Conservation (phyloP, 1,140 invertebrate species). For the Scylla paramamosain region DNA sequence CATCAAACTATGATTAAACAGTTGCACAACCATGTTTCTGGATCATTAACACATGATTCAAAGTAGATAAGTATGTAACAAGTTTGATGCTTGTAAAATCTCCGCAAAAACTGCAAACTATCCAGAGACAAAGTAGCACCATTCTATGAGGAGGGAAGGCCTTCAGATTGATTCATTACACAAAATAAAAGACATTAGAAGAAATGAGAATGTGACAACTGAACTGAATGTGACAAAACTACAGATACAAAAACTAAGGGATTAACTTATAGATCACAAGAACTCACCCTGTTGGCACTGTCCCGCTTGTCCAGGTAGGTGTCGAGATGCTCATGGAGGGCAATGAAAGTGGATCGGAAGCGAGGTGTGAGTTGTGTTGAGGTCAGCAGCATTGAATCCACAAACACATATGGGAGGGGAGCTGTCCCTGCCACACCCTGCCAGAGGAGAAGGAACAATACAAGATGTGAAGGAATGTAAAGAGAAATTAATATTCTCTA, state of each 20-base stretch:
- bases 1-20: not conserved
- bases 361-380: conserved; percentile 85
- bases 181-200: too few relatives aligned
- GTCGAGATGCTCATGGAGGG: conserved; percentile 96
- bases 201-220: too few relatives aligned
- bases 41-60: too few relatives aligned
- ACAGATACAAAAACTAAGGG: too few relatives aligned
- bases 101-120: too few relatives aligned
- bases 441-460: conserved; percentile 56
- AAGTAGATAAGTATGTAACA: too few relatives aligned
- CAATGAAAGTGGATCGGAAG: conserved; percentile 93
- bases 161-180: too few relatives aligned
- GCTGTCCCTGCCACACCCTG: conserved; percentile 83
- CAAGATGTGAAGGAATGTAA: not conserved
- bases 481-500: not conserved
- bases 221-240: too few relatives aligned
- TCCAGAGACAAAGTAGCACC: too few relatives aligned
- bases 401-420: conserved; percentile 80
- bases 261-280: too few relatives aligned
- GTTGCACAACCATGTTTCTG: not conserved
- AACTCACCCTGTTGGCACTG: conserved; percentile 90
- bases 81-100: too few relatives aligned
- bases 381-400: conserved; percentile 84
- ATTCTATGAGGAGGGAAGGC: too few relatives aligned
- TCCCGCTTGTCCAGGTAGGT: conserved; percentile 96